Base-by-base conservation (phyloP, 2,113 vertebrate species). In the Setophaga coronata region DNA sequence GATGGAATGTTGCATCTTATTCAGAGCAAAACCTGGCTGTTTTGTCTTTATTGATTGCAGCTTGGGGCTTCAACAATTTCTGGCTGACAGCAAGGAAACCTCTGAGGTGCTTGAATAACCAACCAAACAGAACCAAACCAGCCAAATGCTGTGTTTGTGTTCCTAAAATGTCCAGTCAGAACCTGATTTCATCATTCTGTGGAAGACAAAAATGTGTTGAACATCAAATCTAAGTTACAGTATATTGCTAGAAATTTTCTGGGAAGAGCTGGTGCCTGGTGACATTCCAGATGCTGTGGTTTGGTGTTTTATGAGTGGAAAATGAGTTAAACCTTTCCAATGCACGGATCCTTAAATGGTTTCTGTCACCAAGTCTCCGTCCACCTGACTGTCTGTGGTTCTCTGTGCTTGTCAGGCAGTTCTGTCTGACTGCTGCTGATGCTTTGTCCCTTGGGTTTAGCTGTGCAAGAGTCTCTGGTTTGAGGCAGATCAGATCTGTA, bases 291-390 rank as follows among this genome's bases (percentile, higher is more conserved):
- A 33, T 40, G 29, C 31, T 61, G 56, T 58, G 38, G 26, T 66
- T 89, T 60, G 74, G 31, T 53, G 7, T 79, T 92, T 73, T 66
- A 16, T 17, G 47, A 48, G 45, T 86, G 79, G 93, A 82, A 94
- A 83, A 90, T 73, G 45, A 93, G 47, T 87, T 72, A 90, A 94
- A 69, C 62, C 62, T 93, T 82, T 88, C 93, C 54, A 17, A 4
- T 31, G 2, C 62, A 9, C 2, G 3, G 36, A 15, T 57, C 31
- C 18, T 64, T 70, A 15, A 17, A 17, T 29, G n/a, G 13, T 54
- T 89, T 54, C n/a, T 79, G 54, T 65, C 16, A 19, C 50, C 74
- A 45, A 45, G 57, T 67, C 29, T 47, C 50, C 31, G 1, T 31
- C 12, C 38, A 16, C 14, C 70, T 45, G 60, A 15, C 42, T 38